Evolutionary conservation across 2,888 invertebrate species (phyloP), one percentile per base, ranked within the genome.

Genomic region (Boloria selene): DNA sequence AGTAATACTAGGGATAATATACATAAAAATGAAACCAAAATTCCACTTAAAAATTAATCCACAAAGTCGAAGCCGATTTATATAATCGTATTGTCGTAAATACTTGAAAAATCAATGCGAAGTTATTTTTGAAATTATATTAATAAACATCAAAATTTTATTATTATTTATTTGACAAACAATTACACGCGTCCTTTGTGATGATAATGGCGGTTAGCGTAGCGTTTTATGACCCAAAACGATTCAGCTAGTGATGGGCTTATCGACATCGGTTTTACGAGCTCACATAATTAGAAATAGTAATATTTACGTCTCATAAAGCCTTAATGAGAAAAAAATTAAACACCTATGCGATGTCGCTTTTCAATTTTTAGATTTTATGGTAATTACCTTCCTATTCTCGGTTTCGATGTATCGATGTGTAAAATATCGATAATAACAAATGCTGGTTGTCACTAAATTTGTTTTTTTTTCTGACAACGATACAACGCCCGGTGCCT

Each of bases 101-200:
- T 18, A 63, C 49, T 18, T 55, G 45, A 65, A 65, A 82, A 64
- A 80, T 82, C 81, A 81, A 79, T 74, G 75, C 74, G 73, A 76
- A 79, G 79, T 84, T 85, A 84, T 82, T 84, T 85, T 82, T 74
- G 76, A 84, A 84, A 84, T 88, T 87, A 87, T 89, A 88, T 89
- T 90, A 90, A 90, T 91, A 90, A 90, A 90, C 87, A 87, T 88
- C 84, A 83, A 85, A 82, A 79, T 86, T 90, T 90, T 90, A 90
- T 90, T 90, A 87, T 78, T 88, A 91, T 91, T 92, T 91, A 92
- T 92, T 90, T 90, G 91, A 92, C 91, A 91, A 91, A 91, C 90
- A 92, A 91, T 90, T 88, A 91, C 87, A 88, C 84, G 89, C 84
- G 83, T 86, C 90, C 83, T 90, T 92, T 92, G 90, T 90, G 88